Conservation (phyloP, 2,888 invertebrate species). For the Mayetiola destructor region DNA sequence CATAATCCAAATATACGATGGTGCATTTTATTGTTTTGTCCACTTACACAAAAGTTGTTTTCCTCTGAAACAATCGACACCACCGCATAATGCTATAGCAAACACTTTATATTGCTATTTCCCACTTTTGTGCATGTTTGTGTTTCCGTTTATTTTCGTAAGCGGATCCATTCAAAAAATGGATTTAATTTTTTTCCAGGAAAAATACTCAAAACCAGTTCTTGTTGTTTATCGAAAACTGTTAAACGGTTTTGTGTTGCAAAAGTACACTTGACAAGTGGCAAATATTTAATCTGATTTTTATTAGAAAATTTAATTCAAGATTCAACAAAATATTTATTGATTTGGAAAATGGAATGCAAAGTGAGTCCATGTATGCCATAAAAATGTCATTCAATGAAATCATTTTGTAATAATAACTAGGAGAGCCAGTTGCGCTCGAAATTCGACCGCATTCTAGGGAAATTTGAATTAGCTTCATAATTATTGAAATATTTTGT, state of each 20-base stretch:
- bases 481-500: no score
- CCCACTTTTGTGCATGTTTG: background rate
- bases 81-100: slow-evolving; percentile 8
- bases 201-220: no score
- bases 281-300: slow-evolving; percentile 10
- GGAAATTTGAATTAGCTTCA: no score
- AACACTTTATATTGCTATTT: slow-evolving; percentile 1
- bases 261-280: background rate
- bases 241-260: background rate
- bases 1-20: slow-evolving; percentile 7
- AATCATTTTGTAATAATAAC: no score
- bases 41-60: background rate
- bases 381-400: no score
- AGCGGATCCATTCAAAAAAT: no score
- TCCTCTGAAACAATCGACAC: slow-evolving; percentile 6
- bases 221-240: background rate
- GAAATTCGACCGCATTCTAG: no score
- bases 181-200: no score
- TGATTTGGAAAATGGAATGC: no score
- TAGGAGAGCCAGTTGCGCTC: no score
- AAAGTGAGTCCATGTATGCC: no score
- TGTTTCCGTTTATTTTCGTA: background rate
- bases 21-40: slow-evolving; percentile 3
- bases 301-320: slow-evolving; percentile 7
- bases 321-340: no score